Base-by-base conservation (phyloP, 2,797 vertebrate species). In the Ispidina lecontei region DNA sequence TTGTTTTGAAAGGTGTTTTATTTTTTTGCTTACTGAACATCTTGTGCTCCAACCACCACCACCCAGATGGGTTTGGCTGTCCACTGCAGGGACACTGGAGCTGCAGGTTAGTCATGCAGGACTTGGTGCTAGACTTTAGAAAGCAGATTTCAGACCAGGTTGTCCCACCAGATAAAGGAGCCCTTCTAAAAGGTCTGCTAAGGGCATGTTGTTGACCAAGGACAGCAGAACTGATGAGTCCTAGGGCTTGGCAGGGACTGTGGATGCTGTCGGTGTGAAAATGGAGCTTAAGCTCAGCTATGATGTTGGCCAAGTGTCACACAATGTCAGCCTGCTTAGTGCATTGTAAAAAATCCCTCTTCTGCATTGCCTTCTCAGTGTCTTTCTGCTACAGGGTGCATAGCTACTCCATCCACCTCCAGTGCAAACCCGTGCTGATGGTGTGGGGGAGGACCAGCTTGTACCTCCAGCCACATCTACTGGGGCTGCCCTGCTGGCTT, bases 401-500 rank as follows among this genome's bases (percentile, higher is more conserved):
- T 23, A 4, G 3, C 72, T 64, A 2, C 15, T 35, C 21, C 9
- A 17, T 0, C 1, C 1, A 1, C 37, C 43, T 26, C 39, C 16
- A 39, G 25, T 28, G 29, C 60, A 58, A 41, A 33, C 12, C 37
- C 0, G 0, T 7, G 35, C 44, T 5, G 5, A 43, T 31, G 20
- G 49, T 2, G 1, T 0, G 12, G 55, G 37, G 1, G 3, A 21
- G 49, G 58, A 55, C 6, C 14, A 15, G 39, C 44, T 43, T 9
- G 0, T 4, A 2, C 19, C 60, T 47, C 47, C 58, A 26, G 46
- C 33, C 1, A 0, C 0, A 0, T 9, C 5, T 1, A 0, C 51
- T 71, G 55, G 41, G 51, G 54, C 55, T 62, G 59, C 21, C 11
- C 51, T 1, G 0, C 13, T 20, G 72, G 8, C 62, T 35, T 35